Percentiles rank a stretch among this genome's conserved stretches.
phyloP scores from a whole-genome alignment of 2,888 invertebrate species.

The Boloria selene region DNA sequence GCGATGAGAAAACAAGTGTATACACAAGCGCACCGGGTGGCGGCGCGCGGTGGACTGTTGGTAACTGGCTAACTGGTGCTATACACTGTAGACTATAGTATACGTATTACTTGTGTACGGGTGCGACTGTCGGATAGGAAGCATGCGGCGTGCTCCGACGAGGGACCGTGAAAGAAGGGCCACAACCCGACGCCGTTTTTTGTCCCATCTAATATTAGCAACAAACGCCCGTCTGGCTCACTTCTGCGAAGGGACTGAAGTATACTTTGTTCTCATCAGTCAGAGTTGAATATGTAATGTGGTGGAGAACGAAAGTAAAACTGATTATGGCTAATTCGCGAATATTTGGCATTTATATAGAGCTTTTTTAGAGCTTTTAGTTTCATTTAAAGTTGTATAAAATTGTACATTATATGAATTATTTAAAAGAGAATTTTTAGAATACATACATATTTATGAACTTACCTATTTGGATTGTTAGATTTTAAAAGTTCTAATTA shows the following conservation, averaged over 20 bases:
- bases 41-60: conserved; percentile 67
- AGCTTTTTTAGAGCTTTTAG: neutral
- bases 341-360: neutral
- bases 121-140: conserved; percentile 41
- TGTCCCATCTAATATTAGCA: conserved; percentile 74
- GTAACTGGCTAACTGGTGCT: conserved; percentile 17
- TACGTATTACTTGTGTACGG: conserved; percentile 40
- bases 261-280: conserved; percentile 35
- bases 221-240: conserved; percentile 62
- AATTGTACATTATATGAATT: neutral
- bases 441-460: too few species aligned
- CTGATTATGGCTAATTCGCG: conserved; percentile 5
- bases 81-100: conserved; percentile 34
- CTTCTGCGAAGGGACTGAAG: conserved; percentile 53
- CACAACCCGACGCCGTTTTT: conserved; percentile 70
- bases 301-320: conserved; percentile 36
- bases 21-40: conserved; percentile 57
- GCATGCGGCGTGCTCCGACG: conserved; percentile 51
- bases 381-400: too few species aligned
- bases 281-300: conserved; percentile 32
- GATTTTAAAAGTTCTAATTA: neutral
- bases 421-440: neutral
- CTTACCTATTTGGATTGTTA: neutral
- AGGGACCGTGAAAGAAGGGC: conserved; percentile 72
- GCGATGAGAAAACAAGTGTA: conserved; percentile 56